These are phyloP conservation scores for Corella eumyota DNA, from an alignment of 23 tunicate genomes.

Conservation along the genomic window DNA sequence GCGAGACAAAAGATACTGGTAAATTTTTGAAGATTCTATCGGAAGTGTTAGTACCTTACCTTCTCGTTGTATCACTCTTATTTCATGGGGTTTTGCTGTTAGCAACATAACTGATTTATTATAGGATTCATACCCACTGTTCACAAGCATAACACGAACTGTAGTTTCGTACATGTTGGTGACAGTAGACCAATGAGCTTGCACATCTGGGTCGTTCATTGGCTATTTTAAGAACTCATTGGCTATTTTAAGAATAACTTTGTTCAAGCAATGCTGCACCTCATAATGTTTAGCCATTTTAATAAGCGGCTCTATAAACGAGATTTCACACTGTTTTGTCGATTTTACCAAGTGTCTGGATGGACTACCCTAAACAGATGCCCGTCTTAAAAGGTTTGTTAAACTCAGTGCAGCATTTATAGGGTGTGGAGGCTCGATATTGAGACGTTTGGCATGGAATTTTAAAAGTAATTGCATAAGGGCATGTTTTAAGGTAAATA, in stretches of 20 bases:
- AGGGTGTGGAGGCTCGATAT: slow-evolving; percentile 68
- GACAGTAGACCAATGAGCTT: slow-evolving; percentile 71
- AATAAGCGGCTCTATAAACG: slow-evolving; percentile 33
- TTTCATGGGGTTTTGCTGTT: slow-evolving; percentile 17
- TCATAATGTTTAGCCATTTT: slow-evolving; percentile 72
- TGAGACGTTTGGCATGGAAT: slow-evolving; percentile 17
- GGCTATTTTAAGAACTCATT: too few relatives aligned
- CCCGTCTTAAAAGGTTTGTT: slow-evolving; percentile 34
- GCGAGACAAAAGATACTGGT: slow-evolving; percentile 42
- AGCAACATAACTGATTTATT: slow-evolving; percentile 30
- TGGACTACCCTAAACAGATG: slow-evolving; percentile 41
- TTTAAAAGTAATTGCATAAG: slow-evolving; percentile 46
- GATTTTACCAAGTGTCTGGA: slow-evolving; percentile 13
- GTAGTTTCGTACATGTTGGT: slow-evolving; percentile 30
- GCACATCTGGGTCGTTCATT: slow-evolving; percentile 53
- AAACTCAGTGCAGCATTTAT: slow-evolving; percentile 57
- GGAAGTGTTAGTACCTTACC: slow-evolving; percentile 27
- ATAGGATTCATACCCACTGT: slow-evolving; percentile 62
- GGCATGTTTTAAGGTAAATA: slow-evolving; percentile 37
- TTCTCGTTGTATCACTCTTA: slow-evolving; percentile 35
- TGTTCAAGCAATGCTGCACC: slow-evolving; percentile 29
- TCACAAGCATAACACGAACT: slow-evolving; percentile 27
- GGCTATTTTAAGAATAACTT: slow-evolving; percentile 24
- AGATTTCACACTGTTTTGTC: slow-evolving; percentile 6
- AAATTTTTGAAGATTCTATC: slow-evolving; percentile 9